phyloP scores from a whole-genome alignment of 2,888 invertebrate genomes.

The Gryllus longicercus region DNA sequence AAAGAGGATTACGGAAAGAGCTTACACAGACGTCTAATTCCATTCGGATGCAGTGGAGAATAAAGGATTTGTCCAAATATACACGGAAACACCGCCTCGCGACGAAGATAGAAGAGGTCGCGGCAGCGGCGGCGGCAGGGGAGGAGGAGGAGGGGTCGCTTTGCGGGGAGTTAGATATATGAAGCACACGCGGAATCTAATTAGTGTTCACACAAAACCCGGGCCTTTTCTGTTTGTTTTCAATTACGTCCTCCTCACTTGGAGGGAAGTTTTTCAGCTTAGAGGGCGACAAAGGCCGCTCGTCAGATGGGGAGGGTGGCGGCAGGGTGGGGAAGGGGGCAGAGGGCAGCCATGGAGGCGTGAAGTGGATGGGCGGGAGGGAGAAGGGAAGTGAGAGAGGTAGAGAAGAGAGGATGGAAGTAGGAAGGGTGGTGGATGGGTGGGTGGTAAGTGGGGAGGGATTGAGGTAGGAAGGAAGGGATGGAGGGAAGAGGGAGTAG shows the following conservation, averaged over 20 bases:
- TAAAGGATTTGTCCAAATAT: constrained; percentile 8
- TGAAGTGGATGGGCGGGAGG: too few relatives aligned
- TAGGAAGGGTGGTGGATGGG: too few relatives aligned
- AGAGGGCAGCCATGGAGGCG: background rate
- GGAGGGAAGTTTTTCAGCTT: background rate
- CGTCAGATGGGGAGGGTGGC: background rate
- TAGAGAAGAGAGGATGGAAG: too few relatives aligned
- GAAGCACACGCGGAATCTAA: constrained; percentile 17
- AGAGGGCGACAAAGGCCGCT: too few relatives aligned
- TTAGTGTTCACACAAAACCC: constrained; percentile 9
- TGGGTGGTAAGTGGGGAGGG: too few relatives aligned
- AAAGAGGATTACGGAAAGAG: constrained; percentile 1
- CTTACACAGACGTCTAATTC: constrained; percentile 17
- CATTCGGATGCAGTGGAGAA: constrained; percentile 17
- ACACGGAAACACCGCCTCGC: background rate
- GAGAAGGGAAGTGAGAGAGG: too few relatives aligned
- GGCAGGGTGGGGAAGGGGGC: background rate
- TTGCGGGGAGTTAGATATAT: background rate
- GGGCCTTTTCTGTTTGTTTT: constrained; percentile 5
- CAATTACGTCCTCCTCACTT: constrained; percentile 9
- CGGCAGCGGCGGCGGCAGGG: background rate
- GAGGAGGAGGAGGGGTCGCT: background rate
- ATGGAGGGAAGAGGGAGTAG: too few relatives aligned
- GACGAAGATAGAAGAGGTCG: background rate
- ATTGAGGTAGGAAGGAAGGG: too few relatives aligned